phyloP scores from a whole-genome alignment of 2,888 invertebrate species.

The Parascotia fuliginaria region DNA sequence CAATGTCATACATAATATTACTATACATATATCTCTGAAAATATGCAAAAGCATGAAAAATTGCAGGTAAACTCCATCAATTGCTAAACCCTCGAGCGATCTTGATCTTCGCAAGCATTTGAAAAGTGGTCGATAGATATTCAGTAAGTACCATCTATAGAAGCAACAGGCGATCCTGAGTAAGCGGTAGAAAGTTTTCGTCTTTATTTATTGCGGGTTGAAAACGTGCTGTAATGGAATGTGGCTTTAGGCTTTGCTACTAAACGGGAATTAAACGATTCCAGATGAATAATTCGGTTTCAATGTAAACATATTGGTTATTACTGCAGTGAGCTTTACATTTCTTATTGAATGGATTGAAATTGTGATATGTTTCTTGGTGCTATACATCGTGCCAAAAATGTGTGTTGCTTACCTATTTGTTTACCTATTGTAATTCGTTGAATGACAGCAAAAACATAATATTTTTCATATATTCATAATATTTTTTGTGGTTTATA shows the following conservation, averaged over 20 bases:
- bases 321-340: not conserved
- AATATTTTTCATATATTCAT: no score
- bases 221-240: slow-evolving; percentile 8
- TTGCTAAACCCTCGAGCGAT: slow-evolving; percentile 34
- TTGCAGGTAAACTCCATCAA: slow-evolving; percentile 28
- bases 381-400: no score
- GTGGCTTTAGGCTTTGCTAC: not conserved
- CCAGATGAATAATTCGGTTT: slow-evolving; percentile 1
- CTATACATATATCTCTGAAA: slow-evolving; percentile 3
- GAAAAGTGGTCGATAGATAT: slow-evolving; percentile 47
- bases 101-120: slow-evolving; percentile 40
- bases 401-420: no score
- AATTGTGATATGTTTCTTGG: no score
- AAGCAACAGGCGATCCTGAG: slow-evolving; percentile 45
- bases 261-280: not conserved
- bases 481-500: no score
- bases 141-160: slow-evolving; percentile 42
- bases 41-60: slow-evolving; percentile 13
- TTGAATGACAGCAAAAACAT: no score
- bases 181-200: slow-evolving; percentile 22
- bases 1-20: no score
- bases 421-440: no score
- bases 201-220: slow-evolving; percentile 31
- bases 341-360: no score
- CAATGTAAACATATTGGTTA: not conserved